Conservation (phyloP, 64 coral and sea anemone species). For the Hydrozoanthus tunicans region DNA sequence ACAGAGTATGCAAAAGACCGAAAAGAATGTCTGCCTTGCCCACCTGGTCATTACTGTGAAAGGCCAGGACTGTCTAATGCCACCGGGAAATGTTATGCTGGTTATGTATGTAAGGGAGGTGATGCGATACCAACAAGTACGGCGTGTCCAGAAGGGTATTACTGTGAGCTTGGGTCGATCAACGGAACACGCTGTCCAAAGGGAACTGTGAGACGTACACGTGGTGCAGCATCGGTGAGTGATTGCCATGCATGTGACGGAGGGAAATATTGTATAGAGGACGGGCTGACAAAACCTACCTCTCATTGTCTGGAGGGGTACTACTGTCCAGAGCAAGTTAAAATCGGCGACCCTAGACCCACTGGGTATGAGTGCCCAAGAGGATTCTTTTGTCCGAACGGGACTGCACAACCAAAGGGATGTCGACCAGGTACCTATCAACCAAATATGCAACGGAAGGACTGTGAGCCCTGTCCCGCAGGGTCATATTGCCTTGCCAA, state of each 20-base stretch:
- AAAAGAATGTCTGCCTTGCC: slow-evolving; percentile 87
- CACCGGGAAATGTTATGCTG: slow-evolving; percentile 76
- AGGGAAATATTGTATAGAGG: slow-evolving; percentile 82
- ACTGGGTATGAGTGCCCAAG: slow-evolving; percentile 66
- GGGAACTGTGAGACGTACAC: slow-evolving; percentile 79
- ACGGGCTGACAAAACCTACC: slow-evolving; percentile 63
- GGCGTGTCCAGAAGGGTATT: slow-evolving; percentile 81
- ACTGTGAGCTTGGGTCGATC: slow-evolving; percentile 81
- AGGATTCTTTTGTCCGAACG: slow-evolving; percentile 83
- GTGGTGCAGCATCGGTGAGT: slow-evolving; percentile 55
- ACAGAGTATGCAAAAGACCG: slow-evolving; percentile 40
- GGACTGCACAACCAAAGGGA: slow-evolving; percentile 76
- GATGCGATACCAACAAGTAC: slow-evolving; percentile 71
- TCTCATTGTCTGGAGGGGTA: slow-evolving; percentile 73
- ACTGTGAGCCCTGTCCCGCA: slow-evolving; percentile 74
- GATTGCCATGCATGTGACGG: slow-evolving; percentile 84
- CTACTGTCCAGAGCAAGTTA: slow-evolving; percentile 87
- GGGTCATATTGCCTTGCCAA: slow-evolving; percentile 89
- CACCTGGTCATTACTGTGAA: slow-evolving; percentile 81
- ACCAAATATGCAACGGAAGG: slow-evolving; percentile 44
- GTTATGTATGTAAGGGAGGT: slow-evolving; percentile 84
- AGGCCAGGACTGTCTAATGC: slow-evolving; percentile 59
- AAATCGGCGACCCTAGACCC: slow-evolving; percentile 72
- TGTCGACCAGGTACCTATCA: slow-evolving; percentile 91
- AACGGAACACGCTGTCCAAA: slow-evolving; percentile 81